Evolutionary conservation across 2,797 vertebrate species (phyloP).

Genomic region (Anguilla megastoma): DNA sequence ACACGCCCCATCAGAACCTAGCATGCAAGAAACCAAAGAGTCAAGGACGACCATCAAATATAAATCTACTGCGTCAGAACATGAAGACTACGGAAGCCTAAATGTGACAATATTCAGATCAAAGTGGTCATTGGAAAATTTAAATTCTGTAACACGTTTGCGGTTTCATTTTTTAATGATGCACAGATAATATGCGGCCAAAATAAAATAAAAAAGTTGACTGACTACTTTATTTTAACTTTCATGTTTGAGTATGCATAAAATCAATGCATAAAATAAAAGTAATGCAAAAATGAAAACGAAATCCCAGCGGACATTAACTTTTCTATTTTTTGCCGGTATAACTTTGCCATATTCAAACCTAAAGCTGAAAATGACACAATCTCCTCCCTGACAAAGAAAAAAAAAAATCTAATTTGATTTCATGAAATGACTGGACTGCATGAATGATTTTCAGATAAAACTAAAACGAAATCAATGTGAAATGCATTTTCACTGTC

Average conservation of each 20-base stretch:
- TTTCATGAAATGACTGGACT: neutral
- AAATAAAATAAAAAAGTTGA: neutral
- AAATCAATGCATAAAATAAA: neutral
- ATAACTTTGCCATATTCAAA: neutral
- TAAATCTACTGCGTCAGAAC: neutral
- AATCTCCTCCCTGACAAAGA: neutral
- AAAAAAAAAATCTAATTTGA: neutral
- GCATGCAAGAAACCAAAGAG: neutral
- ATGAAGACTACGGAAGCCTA: neutral
- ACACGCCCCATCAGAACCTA: slow-evolving; percentile 97
- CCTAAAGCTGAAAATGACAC: neutral
- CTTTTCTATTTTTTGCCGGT: neutral
- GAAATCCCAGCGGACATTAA: neutral
- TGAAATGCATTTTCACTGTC: neutral
- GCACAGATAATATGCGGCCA: neutral
- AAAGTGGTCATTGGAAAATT: neutral
- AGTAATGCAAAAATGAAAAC: neutral
- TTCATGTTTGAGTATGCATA: neutral
- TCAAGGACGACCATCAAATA: neutral
- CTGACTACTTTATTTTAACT: neutral
- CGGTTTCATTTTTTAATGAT: neutral
- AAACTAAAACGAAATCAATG: neutral
- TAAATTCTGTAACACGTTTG: neutral
- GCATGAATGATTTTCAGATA: neutral
- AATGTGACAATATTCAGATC: neutral